Conservation (phyloP, 2,888 invertebrate genomes). For the Noctua janthe region DNA sequence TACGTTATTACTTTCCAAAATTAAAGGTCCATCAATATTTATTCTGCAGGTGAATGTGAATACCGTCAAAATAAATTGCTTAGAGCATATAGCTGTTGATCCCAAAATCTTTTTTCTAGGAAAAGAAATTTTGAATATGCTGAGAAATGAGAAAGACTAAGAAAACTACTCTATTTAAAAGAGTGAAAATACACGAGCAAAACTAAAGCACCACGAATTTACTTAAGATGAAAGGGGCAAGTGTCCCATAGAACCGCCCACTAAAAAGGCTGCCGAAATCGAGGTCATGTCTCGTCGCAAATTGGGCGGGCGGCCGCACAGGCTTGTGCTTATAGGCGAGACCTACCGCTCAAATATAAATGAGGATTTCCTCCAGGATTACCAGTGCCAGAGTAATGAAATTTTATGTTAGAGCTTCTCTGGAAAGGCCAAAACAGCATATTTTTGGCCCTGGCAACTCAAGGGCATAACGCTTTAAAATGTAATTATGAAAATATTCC, state of each 20-base stretch:
- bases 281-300: slow-evolving; percentile 71
- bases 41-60: not conserved
- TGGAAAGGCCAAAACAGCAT: slow-evolving; percentile 51
- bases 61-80: not conserved
- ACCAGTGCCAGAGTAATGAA: slow-evolving; percentile 65
- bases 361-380: slow-evolving; percentile 70
- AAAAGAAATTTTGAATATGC: slow-evolving; percentile 20
- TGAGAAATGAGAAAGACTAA: slow-evolving; percentile 16
- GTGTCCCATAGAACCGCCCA: slow-evolving; percentile 57
- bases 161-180: slow-evolving; percentile 26
- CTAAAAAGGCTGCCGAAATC: slow-evolving; percentile 77
- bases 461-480: slow-evolving; percentile 49
- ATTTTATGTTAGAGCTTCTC: slow-evolving; percentile 67
- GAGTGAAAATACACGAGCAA: slow-evolving; percentile 33
- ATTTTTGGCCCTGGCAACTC: slow-evolving; percentile 51
- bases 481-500: slow-evolving; percentile 48
- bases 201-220: slow-evolving; percentile 55
- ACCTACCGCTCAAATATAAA: slow-evolving; percentile 69
- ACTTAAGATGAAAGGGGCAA: slow-evolving; percentile 57
- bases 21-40: not conserved
- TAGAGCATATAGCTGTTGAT: not conserved
- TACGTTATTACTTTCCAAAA: not conserved
- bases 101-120: not conserved
- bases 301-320: slow-evolving; percentile 73
- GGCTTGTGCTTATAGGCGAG: slow-evolving; percentile 59